Evolutionary conservation across 2,888 invertebrate species (phyloP), one percentile per base, ranked within the genome.

Genomic region (Anoplius nigerrimus): DNA sequence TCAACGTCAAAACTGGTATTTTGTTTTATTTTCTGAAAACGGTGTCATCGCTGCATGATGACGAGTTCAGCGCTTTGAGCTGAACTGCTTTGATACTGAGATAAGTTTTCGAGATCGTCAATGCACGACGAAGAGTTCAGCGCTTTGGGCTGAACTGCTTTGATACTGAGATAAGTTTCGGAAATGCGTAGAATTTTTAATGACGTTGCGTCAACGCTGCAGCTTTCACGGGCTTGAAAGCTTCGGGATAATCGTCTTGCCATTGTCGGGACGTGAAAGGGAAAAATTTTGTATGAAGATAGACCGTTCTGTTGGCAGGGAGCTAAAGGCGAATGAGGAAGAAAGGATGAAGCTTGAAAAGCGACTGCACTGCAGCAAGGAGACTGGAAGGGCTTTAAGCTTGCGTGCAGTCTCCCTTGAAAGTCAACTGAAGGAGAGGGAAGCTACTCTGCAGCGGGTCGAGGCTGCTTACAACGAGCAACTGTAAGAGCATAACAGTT

Each of bases 381-480:
- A 84, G 27, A 58, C 69, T 0, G 81, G 69, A 24, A 79, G 69
- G 58, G 75, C 72, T 55, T 63, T 85, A 57, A 78, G 71, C 42
- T 66, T 77, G 51, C 77, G 79, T 43, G 67, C 77, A 4, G 65
- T 69, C 22, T 76, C 80, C 65, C 65, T 86, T 21, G 85, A 86
- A 62, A 75, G 72, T 54, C 79, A 83, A 54, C 65, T 88, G 22
- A 62, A 65, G 8, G 83, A 86, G 62, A 81, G 84, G 18, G 85
- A 86, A 51, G 70, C 76, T 16, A 81, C 82, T 15, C 62, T 88
- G 11, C 78, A 82, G 21, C 81, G 79, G 11, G 63, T 86, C 2
- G 84, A 87, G 69, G 73, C 80, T 3, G 82, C 83, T 1, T 87
- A 82, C 58, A 81, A 74, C 62, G 74, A 77, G 2, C 85, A 84